Conservation (phyloP, 2,113 vertebrate genomes). For the Vulpes vulpes region DNA sequence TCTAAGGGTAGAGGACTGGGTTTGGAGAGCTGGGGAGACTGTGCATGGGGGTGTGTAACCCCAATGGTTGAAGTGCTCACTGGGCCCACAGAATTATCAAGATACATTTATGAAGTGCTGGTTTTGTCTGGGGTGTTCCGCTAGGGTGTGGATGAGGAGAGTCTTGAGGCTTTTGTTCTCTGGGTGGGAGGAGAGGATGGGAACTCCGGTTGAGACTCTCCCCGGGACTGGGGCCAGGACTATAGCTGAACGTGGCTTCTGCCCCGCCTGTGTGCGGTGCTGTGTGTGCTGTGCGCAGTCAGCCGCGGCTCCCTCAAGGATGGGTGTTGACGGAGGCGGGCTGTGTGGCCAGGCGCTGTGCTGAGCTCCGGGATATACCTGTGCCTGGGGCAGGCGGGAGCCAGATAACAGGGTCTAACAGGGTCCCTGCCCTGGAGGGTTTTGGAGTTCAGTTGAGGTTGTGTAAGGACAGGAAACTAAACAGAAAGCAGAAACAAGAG, state of each 20-base stretch:
- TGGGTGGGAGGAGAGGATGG: neutral
- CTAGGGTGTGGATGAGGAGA: neutral
- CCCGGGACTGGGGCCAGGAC: neutral
- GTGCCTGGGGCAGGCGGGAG: neutral
- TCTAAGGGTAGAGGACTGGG: neutral
- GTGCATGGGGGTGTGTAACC: no score
- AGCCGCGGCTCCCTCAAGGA: neutral
- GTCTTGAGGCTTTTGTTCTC: neutral
- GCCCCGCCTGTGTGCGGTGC: neutral
- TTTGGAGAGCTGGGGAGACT: neutral
- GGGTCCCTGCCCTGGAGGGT: neutral
- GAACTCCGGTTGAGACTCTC: neutral
- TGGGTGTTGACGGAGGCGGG: neutral
- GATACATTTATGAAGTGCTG: neutral
- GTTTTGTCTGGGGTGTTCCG: neutral
- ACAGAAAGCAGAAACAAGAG: neutral
- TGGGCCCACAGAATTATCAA: neutral
- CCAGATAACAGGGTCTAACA: neutral
- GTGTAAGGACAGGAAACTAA: neutral
- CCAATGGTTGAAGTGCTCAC: fast-evolving
- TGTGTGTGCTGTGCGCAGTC: neutral
- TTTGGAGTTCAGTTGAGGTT: neutral
- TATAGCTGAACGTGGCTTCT: neutral
- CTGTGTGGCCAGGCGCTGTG: neutral
- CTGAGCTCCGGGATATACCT: neutral